Evolutionary conservation across 2,888 invertebrate genomes (phyloP).

Genomic region (Iphiclides podalirius): DNA sequence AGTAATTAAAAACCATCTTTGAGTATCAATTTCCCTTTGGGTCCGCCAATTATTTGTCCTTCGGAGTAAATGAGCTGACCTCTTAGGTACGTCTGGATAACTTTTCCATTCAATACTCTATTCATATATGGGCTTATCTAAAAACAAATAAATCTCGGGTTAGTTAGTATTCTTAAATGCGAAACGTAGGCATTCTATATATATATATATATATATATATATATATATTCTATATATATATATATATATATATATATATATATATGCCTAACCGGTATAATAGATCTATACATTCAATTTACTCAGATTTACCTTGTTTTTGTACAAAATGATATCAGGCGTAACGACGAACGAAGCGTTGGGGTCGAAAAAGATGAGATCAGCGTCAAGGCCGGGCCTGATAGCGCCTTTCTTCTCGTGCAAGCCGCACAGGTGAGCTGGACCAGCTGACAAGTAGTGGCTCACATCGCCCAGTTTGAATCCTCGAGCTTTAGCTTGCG

Average conservation of each 20-base stretch:
- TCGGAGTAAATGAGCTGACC: constrained; percentile 81
- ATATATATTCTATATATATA: no score
- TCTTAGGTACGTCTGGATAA: constrained; percentile 83
- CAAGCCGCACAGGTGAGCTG: constrained; percentile 82
- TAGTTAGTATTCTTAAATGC: no score
- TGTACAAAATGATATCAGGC: constrained; percentile 79
- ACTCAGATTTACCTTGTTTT: constrained; percentile 88
- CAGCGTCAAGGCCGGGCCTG: constrained; percentile 83
- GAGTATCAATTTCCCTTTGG: constrained; percentile 69
- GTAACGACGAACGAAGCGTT: constrained; percentile 80
- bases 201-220: no score
- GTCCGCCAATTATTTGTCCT: constrained; percentile 54
- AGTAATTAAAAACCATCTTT: constrained; percentile 26
- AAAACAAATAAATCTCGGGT: constrained; percentile 30
- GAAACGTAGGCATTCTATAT: no score
- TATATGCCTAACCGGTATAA: no score
- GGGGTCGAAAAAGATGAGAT: constrained; percentile 86
- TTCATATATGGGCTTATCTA: constrained; percentile 85
- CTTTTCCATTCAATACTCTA: constrained; percentile 80
- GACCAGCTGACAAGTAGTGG: constrained; percentile 80
- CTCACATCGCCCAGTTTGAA: constrained; percentile 77
- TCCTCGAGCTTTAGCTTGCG: constrained; percentile 76
- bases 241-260: no score
- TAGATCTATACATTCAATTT: no score
- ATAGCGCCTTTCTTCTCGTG: constrained; percentile 82